Evolutionary conservation across 2,888 invertebrate genomes (phyloP), one percentile per base, ranked within the genome.

Genomic region (Lamellibrachia satsuma): DNA sequence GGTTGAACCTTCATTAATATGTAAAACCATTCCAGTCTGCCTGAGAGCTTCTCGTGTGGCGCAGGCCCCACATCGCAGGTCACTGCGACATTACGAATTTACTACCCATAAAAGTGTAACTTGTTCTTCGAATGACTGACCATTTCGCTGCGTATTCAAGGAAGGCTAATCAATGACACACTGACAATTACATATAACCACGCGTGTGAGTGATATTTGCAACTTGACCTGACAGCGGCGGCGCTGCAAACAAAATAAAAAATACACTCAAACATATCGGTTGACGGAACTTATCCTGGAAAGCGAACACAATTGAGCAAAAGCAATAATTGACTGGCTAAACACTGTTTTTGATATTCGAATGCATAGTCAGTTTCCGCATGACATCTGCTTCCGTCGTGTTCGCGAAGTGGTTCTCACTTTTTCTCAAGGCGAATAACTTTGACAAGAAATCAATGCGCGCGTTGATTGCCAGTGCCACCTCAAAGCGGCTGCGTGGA

Each of bases 391-490:
- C 75, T 75, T 75, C 75, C 75, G 75, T 22, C 75, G 4, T 75
- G 75, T 22, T 75, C 75, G 75, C 75, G 75, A 15, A 75, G 75
- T 75, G 22, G 75, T 75, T 22, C 75, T 75, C 75, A 75, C 75
- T 75, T 75, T 75, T 75, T 75, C 75, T 75, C 75, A 15, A 15
- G 75, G 75, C 75, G 22, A 75, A 75, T 75, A 75, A 75, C 75
- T 75, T 75, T 75, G 75, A 75, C 75, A 75, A n/a, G 75, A 75
- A 75, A 75, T 75, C 75, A 75, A 75, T 75, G 22, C 75, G 75
- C 75, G 75, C 75, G 75, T 75, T 75, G 75, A 75, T 75, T 75
- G 4, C 75, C 75, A 75, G 75, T 22, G 22, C 22, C 75, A n/a
- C 75, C 3, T 15, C 15, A 6, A 22, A 75, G 22, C 75, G 22